These are phyloP conservation scores for Drosophila tsacasi DNA, from an alignment of 1,140 invertebrate genomes.

Conservation along the genomic window DNA sequence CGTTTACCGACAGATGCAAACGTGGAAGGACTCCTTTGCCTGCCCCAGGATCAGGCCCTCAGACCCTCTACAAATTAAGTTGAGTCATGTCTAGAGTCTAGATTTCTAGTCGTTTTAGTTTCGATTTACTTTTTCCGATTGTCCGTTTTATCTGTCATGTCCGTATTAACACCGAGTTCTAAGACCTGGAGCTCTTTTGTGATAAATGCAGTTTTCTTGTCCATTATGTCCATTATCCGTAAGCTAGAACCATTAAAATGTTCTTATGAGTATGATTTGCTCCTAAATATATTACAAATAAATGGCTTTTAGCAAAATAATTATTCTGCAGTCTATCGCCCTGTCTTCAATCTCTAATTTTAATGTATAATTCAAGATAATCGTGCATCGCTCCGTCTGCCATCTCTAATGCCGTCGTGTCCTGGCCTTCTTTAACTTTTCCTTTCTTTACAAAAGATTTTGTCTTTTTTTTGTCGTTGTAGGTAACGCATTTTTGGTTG, in stretches of 20 bases:
- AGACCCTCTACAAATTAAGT: background rate
- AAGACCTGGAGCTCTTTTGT: background rate
- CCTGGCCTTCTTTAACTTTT: slow-evolving; percentile 44
- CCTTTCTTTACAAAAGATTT: slow-evolving; percentile 63
- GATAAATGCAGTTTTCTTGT: too few relatives aligned
- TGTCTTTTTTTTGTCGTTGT: background rate
- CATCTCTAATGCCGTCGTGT: slow-evolving; percentile 14
- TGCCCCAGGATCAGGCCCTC: background rate
- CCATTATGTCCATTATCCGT: too few relatives aligned
- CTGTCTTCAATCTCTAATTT: background rate
- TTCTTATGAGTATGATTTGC: background rate
- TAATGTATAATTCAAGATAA: slow-evolving; percentile 1
- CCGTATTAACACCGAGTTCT: background rate
- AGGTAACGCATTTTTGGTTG: slow-evolving; percentile 56
- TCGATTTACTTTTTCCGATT: too few relatives aligned
- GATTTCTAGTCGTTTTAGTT: background rate
- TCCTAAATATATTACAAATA: background rate
- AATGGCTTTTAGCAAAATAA: too few relatives aligned
- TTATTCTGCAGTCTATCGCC: background rate
- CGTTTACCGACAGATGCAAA: slow-evolving; percentile 31
- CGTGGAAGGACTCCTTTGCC: background rate
- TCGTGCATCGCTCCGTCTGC: slow-evolving; percentile 1
- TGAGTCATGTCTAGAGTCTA: slow-evolving; percentile 14
- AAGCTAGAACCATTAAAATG: background rate
- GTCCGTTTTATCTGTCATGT: background rate